phyloP scores from a whole-genome alignment of 2,113 vertebrate genomes.

The Pycnonotus jocosus region DNA sequence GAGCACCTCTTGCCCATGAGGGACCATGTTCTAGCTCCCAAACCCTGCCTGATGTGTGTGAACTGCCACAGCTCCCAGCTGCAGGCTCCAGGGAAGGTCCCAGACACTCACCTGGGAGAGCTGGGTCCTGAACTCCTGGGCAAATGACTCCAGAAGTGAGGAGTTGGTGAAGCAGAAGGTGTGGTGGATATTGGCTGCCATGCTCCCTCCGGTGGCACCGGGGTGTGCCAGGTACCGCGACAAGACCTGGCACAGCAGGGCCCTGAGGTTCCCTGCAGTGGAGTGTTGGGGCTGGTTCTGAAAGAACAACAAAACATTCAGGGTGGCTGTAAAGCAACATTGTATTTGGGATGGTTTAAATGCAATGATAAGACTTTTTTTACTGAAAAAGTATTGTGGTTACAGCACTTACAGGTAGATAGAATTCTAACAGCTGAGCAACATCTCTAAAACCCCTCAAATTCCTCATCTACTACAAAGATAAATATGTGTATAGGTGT shows the following conservation, averaged over 20 bases:
- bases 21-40: fast-evolving
- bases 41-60: fast-evolving
- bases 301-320: neutral
- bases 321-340: neutral
- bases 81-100: neutral
- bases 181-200: slow-evolving; percentile 67
- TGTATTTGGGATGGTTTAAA: neutral
- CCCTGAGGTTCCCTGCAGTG: slow-evolving; percentile 56
- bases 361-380: neutral
- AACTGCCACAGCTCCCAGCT: neutral
- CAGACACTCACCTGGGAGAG: slow-evolving; percentile 62
- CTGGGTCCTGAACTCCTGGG: slow-evolving; percentile 63
- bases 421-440: neutral
- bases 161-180: slow-evolving; percentile 68
- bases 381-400: neutral
- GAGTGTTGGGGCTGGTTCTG: slow-evolving; percentile 40
- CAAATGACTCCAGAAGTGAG: slow-evolving; percentile 60
- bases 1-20: neutral
- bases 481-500: neutral
- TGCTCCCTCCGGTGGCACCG: neutral
- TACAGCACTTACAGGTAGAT: neutral
- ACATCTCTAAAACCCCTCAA: neutral
- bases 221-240: neutral
- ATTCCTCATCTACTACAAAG: neutral
- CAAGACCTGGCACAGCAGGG: slow-evolving; percentile 59